Evolutionary conservation across 2,888 invertebrate species (phyloP).

Genomic region (Melanostoma scalare): DNA sequence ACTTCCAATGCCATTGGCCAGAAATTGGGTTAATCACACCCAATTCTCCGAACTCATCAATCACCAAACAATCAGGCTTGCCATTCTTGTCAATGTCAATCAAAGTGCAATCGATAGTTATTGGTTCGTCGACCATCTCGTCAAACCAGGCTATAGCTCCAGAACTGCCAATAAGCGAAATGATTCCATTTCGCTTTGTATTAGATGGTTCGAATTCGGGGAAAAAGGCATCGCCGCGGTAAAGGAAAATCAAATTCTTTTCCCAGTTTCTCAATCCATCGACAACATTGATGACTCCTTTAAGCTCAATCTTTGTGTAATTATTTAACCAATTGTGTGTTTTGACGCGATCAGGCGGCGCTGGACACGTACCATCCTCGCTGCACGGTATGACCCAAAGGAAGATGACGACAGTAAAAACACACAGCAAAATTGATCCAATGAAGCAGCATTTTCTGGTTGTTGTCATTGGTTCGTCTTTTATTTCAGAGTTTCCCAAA

Average conservation of each 20-base stretch:
- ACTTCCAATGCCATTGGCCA: slow-evolving; percentile 84
- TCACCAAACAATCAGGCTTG: slow-evolving; percentile 88
- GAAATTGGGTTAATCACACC: slow-evolving; percentile 85
- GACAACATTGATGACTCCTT: slow-evolving; percentile 88
- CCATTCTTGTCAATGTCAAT: slow-evolving; percentile 89
- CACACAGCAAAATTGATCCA: slow-evolving; percentile 87
- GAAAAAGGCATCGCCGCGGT: slow-evolving; percentile 87
- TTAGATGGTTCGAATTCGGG: slow-evolving; percentile 82
- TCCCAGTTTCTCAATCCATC: slow-evolving; percentile 85
- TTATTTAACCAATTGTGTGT: slow-evolving; percentile 87
- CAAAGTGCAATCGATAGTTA: slow-evolving; percentile 88
- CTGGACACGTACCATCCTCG: slow-evolving; percentile 86
- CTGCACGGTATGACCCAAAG: slow-evolving; percentile 90
- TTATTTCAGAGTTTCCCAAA: slow-evolving; percentile 81
- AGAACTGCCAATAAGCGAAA: slow-evolving; percentile 87
- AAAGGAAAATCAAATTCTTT: slow-evolving; percentile 88
- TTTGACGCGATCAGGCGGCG: slow-evolving; percentile 83
- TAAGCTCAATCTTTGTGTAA: slow-evolving; percentile 87
- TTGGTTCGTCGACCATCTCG: slow-evolving; percentile 86
- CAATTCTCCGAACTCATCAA: slow-evolving; percentile 87
- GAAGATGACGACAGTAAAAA: slow-evolving; percentile 88
- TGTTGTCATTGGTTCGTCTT: slow-evolving; percentile 85
- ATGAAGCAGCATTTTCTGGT: slow-evolving; percentile 87
- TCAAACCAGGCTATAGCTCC: slow-evolving; percentile 90
- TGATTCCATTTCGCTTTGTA: slow-evolving; percentile 84